These are phyloP conservation scores for Leucophenga varia DNA, from an alignment of 1,140 invertebrate genomes.

Conservation along the genomic window DNA sequence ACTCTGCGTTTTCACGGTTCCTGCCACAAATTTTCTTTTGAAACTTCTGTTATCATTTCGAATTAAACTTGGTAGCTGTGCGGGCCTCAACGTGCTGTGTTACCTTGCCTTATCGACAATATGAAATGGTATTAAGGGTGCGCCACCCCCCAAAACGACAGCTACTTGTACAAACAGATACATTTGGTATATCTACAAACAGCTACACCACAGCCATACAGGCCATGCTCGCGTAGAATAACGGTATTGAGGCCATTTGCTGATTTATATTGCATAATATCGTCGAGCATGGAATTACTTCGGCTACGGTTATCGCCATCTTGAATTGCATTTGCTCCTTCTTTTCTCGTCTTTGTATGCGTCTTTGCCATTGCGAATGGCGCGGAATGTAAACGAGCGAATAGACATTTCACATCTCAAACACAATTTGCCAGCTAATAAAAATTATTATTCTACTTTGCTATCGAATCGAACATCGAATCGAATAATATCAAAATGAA, in stretches of 20 bases:
- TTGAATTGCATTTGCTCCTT: slow-evolving; percentile 7
- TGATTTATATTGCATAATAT: slow-evolving; percentile 53
- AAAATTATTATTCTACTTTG: slow-evolving; percentile 25
- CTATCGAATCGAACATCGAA: slow-evolving; percentile 26
- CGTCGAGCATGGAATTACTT: slow-evolving; percentile 36
- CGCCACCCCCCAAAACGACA: background rate
- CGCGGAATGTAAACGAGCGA: slow-evolving; percentile 17
- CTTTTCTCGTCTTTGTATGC: background rate
- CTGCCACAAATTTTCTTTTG: slow-evolving; percentile 30
- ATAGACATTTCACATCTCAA: background rate
- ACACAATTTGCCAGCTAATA: slow-evolving; percentile 43
- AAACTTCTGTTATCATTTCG: slow-evolving; percentile 50
- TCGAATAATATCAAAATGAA: slow-evolving; percentile 16
- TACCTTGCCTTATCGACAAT: slow-evolving; percentile 18
- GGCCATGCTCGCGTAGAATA: slow-evolving; percentile 5
- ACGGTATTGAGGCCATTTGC: slow-evolving; percentile 36
- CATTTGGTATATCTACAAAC: no score
- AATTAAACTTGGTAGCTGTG: slow-evolving; percentile 28
- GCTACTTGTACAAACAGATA: no score
- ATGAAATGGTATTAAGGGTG: no score
- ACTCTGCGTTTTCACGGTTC: slow-evolving; percentile 31
- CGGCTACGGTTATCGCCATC: slow-evolving; percentile 24
- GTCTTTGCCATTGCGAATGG: slow-evolving; percentile 2
- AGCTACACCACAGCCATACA: no score
- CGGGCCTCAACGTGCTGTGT: background rate